These are phyloP conservation scores for Bradynema listronoti DNA, from an alignment of 1,140 invertebrate species.

Conservation along the genomic window DNA sequence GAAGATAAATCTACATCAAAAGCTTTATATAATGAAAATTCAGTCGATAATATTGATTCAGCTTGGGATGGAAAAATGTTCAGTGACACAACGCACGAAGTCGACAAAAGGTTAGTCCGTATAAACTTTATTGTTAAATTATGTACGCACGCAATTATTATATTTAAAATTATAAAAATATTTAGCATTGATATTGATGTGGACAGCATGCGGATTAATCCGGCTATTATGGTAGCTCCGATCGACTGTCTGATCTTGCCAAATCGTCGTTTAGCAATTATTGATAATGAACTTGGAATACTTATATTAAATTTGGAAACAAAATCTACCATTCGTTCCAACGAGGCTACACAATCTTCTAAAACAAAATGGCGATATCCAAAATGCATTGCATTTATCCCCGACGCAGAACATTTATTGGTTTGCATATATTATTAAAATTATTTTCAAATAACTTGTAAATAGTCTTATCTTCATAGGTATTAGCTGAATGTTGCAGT, in stretches of 20 bases:
- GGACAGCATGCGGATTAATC: constrained; percentile 1
- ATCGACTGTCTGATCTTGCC: background rate
- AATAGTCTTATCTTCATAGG: background rate
- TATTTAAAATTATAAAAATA: too few species aligned
- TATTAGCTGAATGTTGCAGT: background rate
- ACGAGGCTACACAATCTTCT: too few species aligned
- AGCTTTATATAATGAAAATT: too few species aligned
- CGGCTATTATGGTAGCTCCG: background rate
- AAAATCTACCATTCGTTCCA: background rate
- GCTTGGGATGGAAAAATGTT: too few species aligned
- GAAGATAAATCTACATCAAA: too few species aligned
- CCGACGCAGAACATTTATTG: background rate
- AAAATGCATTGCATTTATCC: background rate
- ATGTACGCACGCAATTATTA: too few species aligned
- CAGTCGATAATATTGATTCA: too few species aligned
- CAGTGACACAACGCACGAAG: too few species aligned
- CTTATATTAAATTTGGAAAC: background rate
- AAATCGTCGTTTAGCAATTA: background rate
- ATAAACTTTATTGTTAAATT: too few species aligned
- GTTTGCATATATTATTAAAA: background rate
- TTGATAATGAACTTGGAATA: background rate
- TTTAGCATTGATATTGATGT: constrained; percentile 3
- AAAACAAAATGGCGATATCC: background rate
- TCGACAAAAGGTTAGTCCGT: too few species aligned
- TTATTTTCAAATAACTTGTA: background rate